phyloP scores from a whole-genome alignment of 2,113 vertebrate species.

The Tricholaema leucomelas region DNA sequence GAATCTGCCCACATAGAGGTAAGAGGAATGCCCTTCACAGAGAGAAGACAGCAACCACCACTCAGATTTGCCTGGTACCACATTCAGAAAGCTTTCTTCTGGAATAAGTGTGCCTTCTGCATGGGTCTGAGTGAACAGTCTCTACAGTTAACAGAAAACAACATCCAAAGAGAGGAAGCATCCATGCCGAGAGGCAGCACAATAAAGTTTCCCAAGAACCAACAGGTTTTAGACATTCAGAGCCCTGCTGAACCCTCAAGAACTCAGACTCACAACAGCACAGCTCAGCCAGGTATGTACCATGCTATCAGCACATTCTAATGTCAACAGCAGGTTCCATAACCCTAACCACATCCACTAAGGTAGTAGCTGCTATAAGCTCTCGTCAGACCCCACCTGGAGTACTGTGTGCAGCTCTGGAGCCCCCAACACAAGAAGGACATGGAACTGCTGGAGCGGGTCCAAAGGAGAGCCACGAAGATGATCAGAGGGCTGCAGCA shows the following conservation, averaged over 20 bases:
- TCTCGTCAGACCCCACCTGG: too few relatives aligned
- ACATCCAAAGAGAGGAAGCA: neutral
- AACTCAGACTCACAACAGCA: neutral
- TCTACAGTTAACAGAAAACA: neutral
- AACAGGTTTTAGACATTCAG: neutral
- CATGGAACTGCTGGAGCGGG: too few relatives aligned
- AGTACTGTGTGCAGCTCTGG: too few relatives aligned
- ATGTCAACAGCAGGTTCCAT: neutral
- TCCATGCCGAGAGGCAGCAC: neutral
- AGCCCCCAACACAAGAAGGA: too few relatives aligned
- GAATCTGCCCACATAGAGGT: neutral
- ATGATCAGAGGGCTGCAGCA: too few relatives aligned
- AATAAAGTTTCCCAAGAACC: accelerated
- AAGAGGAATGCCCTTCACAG: neutral
- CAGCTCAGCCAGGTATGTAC: neutral
- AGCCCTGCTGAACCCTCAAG: neutral
- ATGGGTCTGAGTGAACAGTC: neutral
- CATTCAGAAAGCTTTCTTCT: neutral
- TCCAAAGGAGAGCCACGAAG: too few relatives aligned
- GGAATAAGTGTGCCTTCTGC: neutral
- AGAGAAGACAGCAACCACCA: neutral
- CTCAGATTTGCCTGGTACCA: neutral
- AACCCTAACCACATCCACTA: neutral
- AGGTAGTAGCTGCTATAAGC: neutral
- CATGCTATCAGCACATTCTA: neutral